A percentile compares a stretch with the other conserved stretches of the same genome.
These are phyloP conservation scores for Villa cingulata DNA, from an alignment of 2,888 invertebrate genomes.

Conservation along the genomic window DNA sequence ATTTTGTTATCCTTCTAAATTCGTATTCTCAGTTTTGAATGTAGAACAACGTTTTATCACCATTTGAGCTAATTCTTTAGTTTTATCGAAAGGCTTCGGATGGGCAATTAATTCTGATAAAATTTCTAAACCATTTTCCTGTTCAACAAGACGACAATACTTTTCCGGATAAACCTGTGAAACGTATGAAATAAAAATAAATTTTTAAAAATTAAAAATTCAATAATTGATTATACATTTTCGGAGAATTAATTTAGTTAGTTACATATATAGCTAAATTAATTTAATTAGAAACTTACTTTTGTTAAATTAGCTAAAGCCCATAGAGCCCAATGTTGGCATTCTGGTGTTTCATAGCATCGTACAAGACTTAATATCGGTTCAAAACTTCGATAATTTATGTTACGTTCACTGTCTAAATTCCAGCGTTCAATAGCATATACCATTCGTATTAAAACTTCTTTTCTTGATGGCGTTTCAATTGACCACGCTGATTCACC, in stretches of 20 bases:
- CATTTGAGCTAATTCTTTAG: constrained; percentile 52
- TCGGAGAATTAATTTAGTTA: too few species aligned
- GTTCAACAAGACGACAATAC: constrained; percentile 77
- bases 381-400: constrained; percentile 92
- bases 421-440: constrained; percentile 81
- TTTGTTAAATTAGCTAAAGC: constrained; percentile 89
- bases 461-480: constrained; percentile 50
- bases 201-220: too few species aligned
- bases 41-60: constrained; percentile 52
- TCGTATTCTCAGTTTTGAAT: constrained; percentile 19
- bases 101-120: constrained; percentile 51
- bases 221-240: too few species aligned
- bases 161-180: constrained; percentile 58
- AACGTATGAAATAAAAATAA: not conserved
- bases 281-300: constrained; percentile 18
- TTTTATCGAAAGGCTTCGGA: constrained; percentile 47
- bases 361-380: constrained; percentile 78
- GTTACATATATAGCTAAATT: constrained; percentile 2
- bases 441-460: constrained; percentile 62
- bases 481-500: constrained; percentile 74
- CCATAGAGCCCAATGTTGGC: constrained; percentile 96
- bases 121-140: constrained; percentile 70
- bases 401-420: constrained; percentile 73
- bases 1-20: constrained; percentile 26
- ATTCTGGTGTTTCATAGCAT: constrained; percentile 75